These are phyloP conservation scores for Drosophila leonis DNA, from an alignment of 2,888 invertebrate species.

Conservation along the genomic window DNA sequence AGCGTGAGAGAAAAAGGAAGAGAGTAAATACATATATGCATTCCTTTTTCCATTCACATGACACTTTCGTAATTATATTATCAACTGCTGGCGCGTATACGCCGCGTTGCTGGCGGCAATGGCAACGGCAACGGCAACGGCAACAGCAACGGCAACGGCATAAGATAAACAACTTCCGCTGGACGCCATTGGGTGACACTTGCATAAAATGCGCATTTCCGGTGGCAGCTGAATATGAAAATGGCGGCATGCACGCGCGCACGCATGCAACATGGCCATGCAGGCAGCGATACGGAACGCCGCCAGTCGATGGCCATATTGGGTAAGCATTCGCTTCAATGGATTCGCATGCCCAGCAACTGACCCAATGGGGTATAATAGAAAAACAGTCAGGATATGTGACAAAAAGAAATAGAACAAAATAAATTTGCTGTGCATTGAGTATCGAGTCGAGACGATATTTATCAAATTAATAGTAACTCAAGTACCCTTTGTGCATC, in stretches of 20 bases:
- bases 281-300: conserved; percentile 21
- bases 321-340: conserved; percentile 28
- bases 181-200: conserved; percentile 55
- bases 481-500: not conserved
- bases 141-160: conserved; percentile 27
- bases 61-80: conserved; percentile 1
- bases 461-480: not conserved
- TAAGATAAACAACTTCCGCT: conserved; percentile 69
- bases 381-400: not conserved
- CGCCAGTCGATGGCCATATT: conserved; percentile 41
- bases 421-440: not conserved
- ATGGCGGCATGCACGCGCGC: conserved; percentile 49
- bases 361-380: not conserved
- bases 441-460: not conserved
- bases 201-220: conserved; percentile 66
- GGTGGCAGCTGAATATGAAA: conserved; percentile 49
- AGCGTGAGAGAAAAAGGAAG: too few relatives aligned
- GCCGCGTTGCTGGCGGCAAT: conserved; percentile 6
- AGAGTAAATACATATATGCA: not conserved
- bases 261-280: not conserved
- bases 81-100: conserved; percentile 7
- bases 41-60: not conserved
- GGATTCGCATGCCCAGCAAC: conserved; percentile 1
- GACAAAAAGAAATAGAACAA: not conserved
- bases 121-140: not conserved